These are phyloP conservation scores for Chloropsis hardwickii DNA, from an alignment of 2,113 vertebrate species.

Conservation along the genomic window DNA sequence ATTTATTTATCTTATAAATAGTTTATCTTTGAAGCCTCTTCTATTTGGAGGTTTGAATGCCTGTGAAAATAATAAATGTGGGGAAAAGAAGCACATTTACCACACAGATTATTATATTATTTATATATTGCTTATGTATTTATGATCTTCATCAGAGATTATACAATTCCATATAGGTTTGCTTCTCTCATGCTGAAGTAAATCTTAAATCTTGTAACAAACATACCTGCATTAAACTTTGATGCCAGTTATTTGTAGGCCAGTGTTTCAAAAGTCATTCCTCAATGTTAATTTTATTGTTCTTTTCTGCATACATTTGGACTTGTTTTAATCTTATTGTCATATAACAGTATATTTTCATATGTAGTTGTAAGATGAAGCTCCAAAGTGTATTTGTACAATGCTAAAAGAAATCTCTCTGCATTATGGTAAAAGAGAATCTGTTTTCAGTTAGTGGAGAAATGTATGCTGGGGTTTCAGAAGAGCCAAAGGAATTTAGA, in stretches of 20 bases:
- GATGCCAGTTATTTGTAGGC: neutral
- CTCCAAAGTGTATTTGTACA: neutral
- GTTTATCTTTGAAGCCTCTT: neutral
- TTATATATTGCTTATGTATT: neutral
- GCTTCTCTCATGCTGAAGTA: neutral
- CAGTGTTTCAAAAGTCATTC: neutral
- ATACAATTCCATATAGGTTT: neutral
- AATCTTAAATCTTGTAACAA: neutral
- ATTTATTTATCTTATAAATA: neutral
- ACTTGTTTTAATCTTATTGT: neutral
- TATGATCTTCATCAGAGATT: neutral
- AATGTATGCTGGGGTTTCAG: neutral
- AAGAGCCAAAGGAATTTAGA: neutral
- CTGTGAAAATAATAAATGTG: neutral
- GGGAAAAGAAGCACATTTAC: neutral
- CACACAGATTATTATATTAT: neutral
- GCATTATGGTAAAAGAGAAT: neutral
- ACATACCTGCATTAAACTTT: accelerated
- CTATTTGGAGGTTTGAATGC: neutral
- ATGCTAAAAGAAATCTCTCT: neutral
- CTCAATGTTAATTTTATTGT: neutral
- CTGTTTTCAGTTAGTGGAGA: neutral
- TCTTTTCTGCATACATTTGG: neutral
- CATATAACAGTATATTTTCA: neutral
- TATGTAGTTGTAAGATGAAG: neutral